Conservation (phyloP, 2,797 vertebrate genomes). For the Cephalopachus bancanus region DNA sequence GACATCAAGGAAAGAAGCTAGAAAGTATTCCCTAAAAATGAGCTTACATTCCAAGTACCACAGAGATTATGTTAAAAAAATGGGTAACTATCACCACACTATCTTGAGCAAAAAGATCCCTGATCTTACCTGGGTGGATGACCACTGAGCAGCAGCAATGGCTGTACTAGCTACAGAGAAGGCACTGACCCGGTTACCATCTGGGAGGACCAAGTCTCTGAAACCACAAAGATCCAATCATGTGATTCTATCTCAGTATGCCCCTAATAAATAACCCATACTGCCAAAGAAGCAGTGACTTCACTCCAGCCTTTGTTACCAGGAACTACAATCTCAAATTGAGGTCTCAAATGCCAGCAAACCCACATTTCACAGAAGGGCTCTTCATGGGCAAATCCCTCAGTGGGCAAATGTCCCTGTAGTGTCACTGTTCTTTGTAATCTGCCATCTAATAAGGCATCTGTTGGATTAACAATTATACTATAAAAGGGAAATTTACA, state of each 20-base stretch:
- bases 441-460: not conserved
- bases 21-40: not conserved
- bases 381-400: not conserved
- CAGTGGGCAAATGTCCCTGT: not conserved
- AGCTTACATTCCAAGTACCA: not conserved
- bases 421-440: not conserved
- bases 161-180: constrained; percentile 99
- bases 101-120: not conserved
- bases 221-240: constrained; percentile 79
- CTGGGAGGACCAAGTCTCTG: constrained; percentile 97
- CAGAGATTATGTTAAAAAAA: not conserved
- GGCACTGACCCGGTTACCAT: constrained; percentile 97
- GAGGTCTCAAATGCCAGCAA: not conserved
- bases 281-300: not conserved
- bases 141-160: constrained; percentile 99
- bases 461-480: not conserved
- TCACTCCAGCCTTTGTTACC: not conserved
- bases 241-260: not conserved
- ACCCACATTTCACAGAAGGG: not conserved
- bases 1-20: not conserved
- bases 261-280: not conserved
- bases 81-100: not conserved
- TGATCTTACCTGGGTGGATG: constrained; percentile 95
- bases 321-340: too few species aligned
- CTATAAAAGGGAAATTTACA: not conserved